Conservation (phyloP, 2,113 vertebrate genomes). For the Peromyscus maniculatus region DNA sequence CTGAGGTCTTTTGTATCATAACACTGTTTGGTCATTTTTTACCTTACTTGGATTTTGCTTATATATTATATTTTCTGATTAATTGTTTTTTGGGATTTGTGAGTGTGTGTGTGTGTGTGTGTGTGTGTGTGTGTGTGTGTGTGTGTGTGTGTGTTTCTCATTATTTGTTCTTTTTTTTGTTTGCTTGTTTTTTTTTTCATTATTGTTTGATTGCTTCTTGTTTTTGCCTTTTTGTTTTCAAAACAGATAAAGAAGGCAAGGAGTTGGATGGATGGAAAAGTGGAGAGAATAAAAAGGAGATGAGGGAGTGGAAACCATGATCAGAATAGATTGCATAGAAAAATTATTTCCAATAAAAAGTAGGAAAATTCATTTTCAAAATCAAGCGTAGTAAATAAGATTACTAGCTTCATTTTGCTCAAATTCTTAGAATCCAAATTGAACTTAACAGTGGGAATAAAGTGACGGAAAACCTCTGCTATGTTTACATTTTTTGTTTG, state of each 20-base stretch:
- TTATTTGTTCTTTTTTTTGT: not conserved
- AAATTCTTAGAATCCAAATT: not conserved
- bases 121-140: not conserved
- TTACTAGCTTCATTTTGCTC: not conserved
- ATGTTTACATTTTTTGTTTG: not conserved
- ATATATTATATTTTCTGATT: not conserved
- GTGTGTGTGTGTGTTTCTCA: not conserved
- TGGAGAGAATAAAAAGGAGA: rapidly evolving
- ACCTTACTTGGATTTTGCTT: not conserved
- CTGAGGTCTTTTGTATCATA: not conserved
- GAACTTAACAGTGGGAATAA: not conserved
- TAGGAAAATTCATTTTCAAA: not conserved
- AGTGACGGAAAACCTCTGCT: not conserved
- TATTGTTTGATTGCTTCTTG: not conserved
- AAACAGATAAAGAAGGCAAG: not conserved
- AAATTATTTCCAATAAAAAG: not conserved
- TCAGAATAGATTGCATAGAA: not conserved
- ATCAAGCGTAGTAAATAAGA: not conserved
- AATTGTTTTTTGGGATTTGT: not conserved
- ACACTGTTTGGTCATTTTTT: not conserved
- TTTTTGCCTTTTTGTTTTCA: not conserved
- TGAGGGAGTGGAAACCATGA: not conserved
- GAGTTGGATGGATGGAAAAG: not conserved
- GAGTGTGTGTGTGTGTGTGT: not conserved
- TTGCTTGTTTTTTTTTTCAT: not conserved